phyloP scores from a whole-genome alignment of 2,888 invertebrate species.

The Nephrocerus scutellatus region DNA sequence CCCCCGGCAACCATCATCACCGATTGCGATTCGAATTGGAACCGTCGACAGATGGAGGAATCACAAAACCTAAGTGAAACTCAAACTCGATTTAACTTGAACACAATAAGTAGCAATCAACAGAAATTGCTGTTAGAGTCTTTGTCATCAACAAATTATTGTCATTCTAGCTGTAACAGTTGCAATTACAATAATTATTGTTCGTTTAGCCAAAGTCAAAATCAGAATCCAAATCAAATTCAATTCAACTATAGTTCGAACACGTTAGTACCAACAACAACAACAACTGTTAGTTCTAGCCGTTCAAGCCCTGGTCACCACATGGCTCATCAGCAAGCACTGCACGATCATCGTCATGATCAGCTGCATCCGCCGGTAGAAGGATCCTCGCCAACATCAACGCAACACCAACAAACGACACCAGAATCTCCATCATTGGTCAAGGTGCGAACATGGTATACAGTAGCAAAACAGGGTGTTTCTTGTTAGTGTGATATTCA shows the following conservation, averaged over 20 bases:
- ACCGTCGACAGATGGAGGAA: slow-evolving; percentile 18
- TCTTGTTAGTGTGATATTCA: slow-evolving; percentile 49
- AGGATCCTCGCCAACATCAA: slow-evolving; percentile 4
- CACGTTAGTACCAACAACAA: neutral
- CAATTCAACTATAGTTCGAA: neutral
- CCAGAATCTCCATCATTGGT: slow-evolving; percentile 47
- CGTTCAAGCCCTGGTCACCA: neutral
- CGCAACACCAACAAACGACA: slow-evolving; percentile 26
- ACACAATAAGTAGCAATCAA: slow-evolving; percentile 10
- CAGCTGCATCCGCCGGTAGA: slow-evolving; percentile 9
- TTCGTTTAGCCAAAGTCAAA: too few relatives aligned
- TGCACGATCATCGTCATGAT: slow-evolving; percentile 3
- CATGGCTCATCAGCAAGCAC: slow-evolving; percentile 11
- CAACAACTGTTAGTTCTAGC: slow-evolving; percentile 4
- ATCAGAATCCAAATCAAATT: slow-evolving; percentile 27
- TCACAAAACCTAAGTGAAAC: slow-evolving; percentile 5
- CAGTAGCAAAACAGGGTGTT: slow-evolving; percentile 48
- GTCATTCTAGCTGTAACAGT: neutral
- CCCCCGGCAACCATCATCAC: slow-evolving; percentile 20
- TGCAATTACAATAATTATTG: neutral
- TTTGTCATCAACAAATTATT: slow-evolving; percentile 3
- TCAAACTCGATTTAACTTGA: neutral
- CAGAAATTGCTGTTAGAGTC: slow-evolving; percentile 2
- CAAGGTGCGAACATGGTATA: slow-evolving; percentile 47
- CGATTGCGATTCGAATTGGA: slow-evolving; percentile 22